Evolutionary conservation across 2,113 vertebrate genomes (phyloP).

Genomic region (Xiphophorus couchianus): DNA sequence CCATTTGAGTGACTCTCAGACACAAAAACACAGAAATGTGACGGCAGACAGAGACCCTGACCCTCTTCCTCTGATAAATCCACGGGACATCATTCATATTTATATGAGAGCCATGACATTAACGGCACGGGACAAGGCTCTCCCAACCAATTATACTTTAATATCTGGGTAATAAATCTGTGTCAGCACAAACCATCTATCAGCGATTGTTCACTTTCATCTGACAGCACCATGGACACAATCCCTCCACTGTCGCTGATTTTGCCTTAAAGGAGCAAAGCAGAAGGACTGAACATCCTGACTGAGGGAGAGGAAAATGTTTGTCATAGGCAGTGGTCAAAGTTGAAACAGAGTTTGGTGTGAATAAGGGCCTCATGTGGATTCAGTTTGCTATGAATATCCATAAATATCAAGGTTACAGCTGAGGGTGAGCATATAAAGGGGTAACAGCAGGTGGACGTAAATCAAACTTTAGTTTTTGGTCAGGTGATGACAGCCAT

Average conservation of each 20-base stretch:
- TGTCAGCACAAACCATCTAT: slow-evolving; percentile 22
- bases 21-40: slow-evolving; percentile 12
- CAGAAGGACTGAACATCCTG: slow-evolving; percentile 16
- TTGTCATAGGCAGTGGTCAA: slow-evolving; percentile 33
- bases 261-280: slow-evolving; percentile 23
- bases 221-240: slow-evolving; percentile 17
- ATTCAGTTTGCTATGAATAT: slow-evolving; percentile 6
- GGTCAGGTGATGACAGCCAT: background rate
- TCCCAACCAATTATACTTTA: slow-evolving; percentile 36
- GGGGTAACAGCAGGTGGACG: background rate
- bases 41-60: slow-evolving; percentile 31
- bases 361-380: slow-evolving; percentile 1
- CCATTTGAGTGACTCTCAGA: background rate
- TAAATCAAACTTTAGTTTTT: background rate
- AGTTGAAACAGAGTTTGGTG: slow-evolving; percentile 42
- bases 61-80: slow-evolving; percentile 32
- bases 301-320: slow-evolving; percentile 50
- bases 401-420: slow-evolving; percentile 11
- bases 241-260: slow-evolving; percentile 21
- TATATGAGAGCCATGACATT: slow-evolving; percentile 10
- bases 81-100: slow-evolving; percentile 48
- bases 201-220: slow-evolving; percentile 40
- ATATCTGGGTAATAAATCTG: slow-evolving; percentile 42
- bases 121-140: slow-evolving; percentile 39
- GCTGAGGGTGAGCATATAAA: slow-evolving; percentile 4